phyloP scores from a whole-genome alignment of 2,797 vertebrate species.

The Lemur catta region DNA sequence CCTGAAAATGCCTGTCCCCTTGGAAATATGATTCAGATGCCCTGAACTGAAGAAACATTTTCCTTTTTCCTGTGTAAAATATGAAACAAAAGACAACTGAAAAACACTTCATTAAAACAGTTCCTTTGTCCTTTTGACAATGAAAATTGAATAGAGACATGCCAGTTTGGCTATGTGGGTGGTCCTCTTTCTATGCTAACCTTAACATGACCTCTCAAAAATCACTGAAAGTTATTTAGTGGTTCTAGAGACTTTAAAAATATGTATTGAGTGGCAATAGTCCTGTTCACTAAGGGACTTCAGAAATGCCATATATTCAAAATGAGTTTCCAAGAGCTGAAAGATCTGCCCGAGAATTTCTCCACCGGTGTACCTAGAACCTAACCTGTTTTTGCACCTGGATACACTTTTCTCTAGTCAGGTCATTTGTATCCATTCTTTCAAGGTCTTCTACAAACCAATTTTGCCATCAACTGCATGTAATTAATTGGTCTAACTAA shows the following conservation, averaged over 20 bases:
- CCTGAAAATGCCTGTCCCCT: constrained; percentile 84
- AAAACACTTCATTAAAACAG: constrained; percentile 84
- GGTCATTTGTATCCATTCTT: neutral
- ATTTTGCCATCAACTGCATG: constrained; percentile 5
- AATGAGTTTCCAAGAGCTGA: constrained; percentile 40
- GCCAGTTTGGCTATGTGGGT: constrained; percentile 79
- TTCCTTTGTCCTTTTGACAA: constrained; percentile 83
- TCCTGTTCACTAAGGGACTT: constrained; percentile 39
- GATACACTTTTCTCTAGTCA: neutral
- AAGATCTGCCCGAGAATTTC: neutral
- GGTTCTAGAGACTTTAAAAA: constrained; percentile 75
- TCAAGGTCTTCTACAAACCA: neutral
- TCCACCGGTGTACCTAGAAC: neutral
- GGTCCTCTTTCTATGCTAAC: constrained; percentile 80
- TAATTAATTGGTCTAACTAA: neutral
- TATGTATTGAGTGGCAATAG: constrained; percentile 69
- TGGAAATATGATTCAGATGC: constrained; percentile 89
- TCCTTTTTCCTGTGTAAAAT: constrained; percentile 87
- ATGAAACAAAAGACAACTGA: constrained; percentile 84
- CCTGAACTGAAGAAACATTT: constrained; percentile 84
- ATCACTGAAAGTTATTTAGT: constrained; percentile 73
- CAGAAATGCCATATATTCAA: constrained; percentile 57
- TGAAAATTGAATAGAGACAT: constrained; percentile 78
- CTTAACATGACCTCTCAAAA: constrained; percentile 74
- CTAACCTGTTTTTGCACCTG: neutral